Conservation (phyloP, 2,888 invertebrate species). For the Bursaphelenchus okinawaensis region DNA sequence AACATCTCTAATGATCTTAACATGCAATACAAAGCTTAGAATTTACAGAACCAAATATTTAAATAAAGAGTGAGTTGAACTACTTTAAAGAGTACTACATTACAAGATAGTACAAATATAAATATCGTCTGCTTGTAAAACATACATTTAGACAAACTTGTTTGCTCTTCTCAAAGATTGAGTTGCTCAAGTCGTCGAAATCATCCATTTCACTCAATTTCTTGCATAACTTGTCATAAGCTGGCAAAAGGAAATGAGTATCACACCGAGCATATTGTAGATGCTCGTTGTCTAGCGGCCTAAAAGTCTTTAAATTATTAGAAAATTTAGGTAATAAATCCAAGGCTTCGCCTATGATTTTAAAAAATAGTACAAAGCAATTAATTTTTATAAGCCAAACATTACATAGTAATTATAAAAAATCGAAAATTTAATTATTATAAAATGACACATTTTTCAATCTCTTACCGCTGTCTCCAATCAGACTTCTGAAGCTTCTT, state of each 20-base stretch:
- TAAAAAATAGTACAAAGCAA: too few species aligned
- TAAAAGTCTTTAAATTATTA: conserved; percentile 37
- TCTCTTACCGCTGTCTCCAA: conserved; percentile 75
- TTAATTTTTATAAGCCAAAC: too few species aligned
- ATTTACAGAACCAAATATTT: too few species aligned
- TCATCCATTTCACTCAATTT: conserved; percentile 70
- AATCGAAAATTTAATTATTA: not conserved
- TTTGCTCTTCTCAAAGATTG: conserved; percentile 72
- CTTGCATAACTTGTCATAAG: conserved; percentile 68
- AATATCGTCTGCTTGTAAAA: not conserved
- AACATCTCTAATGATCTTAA: not conserved
- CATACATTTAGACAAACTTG: conserved; percentile 69
- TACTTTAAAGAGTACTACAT: too few species aligned
- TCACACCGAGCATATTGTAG: conserved; percentile 81
- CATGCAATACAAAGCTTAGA: too few species aligned
- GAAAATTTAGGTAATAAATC: too few species aligned
- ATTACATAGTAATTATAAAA: too few species aligned
- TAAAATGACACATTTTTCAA: too few species aligned
- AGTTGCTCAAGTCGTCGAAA: conserved; percentile 62
- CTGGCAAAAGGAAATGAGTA: conserved; percentile 85
- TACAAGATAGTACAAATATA: not conserved
- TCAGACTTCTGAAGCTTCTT: conserved; percentile 89
- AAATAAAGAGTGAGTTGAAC: too few species aligned
- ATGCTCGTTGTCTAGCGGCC: conserved; percentile 77
- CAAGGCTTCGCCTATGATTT: too few species aligned